These are phyloP conservation scores for Colossoma macropomum DNA, from an alignment of 2,113 vertebrate species.

Conservation along the genomic window DNA sequence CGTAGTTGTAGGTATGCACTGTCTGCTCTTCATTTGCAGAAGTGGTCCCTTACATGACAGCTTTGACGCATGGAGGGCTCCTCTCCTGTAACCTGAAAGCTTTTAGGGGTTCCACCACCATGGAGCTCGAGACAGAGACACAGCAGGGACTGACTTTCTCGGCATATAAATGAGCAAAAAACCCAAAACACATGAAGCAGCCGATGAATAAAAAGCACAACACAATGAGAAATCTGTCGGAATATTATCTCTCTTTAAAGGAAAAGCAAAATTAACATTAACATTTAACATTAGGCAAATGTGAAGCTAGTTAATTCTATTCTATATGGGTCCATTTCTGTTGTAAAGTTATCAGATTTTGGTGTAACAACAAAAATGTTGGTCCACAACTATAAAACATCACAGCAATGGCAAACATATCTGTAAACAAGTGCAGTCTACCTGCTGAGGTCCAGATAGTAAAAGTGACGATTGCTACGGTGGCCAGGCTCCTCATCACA, in stretches of 20 bases:
- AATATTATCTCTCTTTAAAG: too few relatives aligned
- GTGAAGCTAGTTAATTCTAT: too few relatives aligned
- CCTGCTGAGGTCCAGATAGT: slow-evolving; percentile 38
- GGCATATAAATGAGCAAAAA: background rate
- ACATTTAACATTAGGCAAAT: too few relatives aligned
- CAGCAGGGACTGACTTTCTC: slow-evolving; percentile 29
- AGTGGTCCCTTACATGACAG: slow-evolving; percentile 37
- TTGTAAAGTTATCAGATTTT: too few relatives aligned
- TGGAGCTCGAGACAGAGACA: background rate
- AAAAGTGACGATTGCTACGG: background rate
- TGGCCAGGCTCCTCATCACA: slow-evolving; percentile 21
- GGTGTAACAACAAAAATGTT: background rate
- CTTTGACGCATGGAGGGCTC: slow-evolving; percentile 4
- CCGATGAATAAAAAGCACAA: too few relatives aligned
- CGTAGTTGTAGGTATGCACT: background rate
- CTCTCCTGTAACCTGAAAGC: background rate
- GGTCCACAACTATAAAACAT: background rate
- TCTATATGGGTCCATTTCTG: background rate
- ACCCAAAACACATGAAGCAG: background rate
- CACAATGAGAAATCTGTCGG: too few relatives aligned
- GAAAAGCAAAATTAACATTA: too few relatives aligned
- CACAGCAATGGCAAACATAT: background rate
- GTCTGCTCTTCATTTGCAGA: background rate
- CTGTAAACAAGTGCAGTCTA: background rate
- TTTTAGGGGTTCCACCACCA: background rate